phyloP scores from a whole-genome alignment of 2,888 invertebrate species.

The Dicranocentrus wangi region DNA sequence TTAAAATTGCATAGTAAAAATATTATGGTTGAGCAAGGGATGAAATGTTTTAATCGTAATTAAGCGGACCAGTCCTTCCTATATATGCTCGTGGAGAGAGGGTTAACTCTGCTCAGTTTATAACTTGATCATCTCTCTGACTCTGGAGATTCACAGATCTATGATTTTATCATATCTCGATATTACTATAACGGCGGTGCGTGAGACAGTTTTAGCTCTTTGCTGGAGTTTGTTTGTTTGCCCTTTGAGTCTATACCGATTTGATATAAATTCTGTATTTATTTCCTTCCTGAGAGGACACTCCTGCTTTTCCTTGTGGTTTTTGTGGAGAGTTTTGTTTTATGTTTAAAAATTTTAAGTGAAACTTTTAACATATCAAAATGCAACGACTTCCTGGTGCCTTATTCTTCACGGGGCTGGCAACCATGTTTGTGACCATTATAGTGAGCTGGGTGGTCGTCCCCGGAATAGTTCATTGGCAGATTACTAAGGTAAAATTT shows the following conservation, averaged over 20 bases:
- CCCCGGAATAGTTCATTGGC: constrained; percentile 60
- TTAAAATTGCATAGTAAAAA: too few relatives aligned
- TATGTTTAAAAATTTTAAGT: too few relatives aligned
- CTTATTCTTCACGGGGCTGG: constrained; percentile 57
- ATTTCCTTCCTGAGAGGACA: too few relatives aligned
- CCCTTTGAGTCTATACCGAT: too few relatives aligned
- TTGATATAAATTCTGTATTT: too few relatives aligned
- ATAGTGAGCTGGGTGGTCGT: constrained; percentile 51
- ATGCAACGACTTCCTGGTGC: constrained; percentile 60
- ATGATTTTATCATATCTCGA: too few relatives aligned
- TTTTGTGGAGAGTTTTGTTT: background rate
- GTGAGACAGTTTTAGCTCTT: too few relatives aligned
- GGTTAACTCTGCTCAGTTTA: constrained; percentile 47
- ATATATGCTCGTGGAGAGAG: constrained; percentile 35
- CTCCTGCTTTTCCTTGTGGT: too few relatives aligned
- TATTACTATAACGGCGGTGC: too few relatives aligned
- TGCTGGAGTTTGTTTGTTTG: too few relatives aligned
- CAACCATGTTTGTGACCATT: constrained; percentile 51
- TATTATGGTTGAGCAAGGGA: constrained; percentile 49
- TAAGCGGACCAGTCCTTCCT: constrained; percentile 5
- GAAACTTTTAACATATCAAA: too few relatives aligned
- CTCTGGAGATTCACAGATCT: background rate
- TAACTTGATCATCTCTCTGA: constrained; percentile 41
- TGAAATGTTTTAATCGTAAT: constrained; percentile 29
- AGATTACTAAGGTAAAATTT: constrained; percentile 55